Evolutionary conservation across 2,888 invertebrate genomes (phyloP).

Genomic region (Dicyrtoma fusca): DNA sequence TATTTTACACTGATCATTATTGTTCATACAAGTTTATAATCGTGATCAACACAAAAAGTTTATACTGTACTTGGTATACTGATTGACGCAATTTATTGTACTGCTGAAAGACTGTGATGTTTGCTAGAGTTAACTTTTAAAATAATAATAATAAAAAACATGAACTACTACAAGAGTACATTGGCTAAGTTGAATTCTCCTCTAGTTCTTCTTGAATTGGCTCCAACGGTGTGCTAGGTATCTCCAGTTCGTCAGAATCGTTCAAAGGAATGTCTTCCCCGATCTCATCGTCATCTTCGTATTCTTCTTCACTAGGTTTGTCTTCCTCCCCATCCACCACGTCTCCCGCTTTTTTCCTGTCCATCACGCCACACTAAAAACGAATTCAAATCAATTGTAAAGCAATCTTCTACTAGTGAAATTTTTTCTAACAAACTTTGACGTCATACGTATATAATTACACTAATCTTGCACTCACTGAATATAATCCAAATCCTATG

Average conservation of each 20-base stretch:
- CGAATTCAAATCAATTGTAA: not conserved
- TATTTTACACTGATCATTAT: not conserved
- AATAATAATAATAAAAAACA: not conserved
- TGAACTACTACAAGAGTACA: too few species aligned
- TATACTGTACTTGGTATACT: too few species aligned
- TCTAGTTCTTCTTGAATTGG: constrained; percentile 3
- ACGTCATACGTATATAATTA: not conserved
- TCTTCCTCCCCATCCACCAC: not conserved
- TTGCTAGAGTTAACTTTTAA: not conserved
- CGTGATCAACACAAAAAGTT: not conserved
- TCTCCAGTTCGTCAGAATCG: not conserved
- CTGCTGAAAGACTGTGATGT: constrained; percentile 11
- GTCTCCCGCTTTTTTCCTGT: constrained; percentile 28
- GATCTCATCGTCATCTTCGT: not conserved
- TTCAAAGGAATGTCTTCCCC: not conserved
- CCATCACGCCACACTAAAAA: constrained; percentile 42
- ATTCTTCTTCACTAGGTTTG: not conserved
- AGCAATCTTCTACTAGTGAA: too few species aligned
- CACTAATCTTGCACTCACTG: constrained; percentile 5
- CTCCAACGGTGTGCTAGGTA: not conserved
- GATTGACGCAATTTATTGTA: not conserved
- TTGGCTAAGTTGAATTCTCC: not conserved
- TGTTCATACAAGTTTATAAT: not conserved
- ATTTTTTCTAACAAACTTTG: too few species aligned
- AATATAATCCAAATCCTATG: constrained; percentile 16